A percentile compares a stretch with the other conserved stretches of the same genome.
phyloP scores from a whole-genome alignment of 2,797 vertebrate genomes.

The Zalophus californianus region DNA sequence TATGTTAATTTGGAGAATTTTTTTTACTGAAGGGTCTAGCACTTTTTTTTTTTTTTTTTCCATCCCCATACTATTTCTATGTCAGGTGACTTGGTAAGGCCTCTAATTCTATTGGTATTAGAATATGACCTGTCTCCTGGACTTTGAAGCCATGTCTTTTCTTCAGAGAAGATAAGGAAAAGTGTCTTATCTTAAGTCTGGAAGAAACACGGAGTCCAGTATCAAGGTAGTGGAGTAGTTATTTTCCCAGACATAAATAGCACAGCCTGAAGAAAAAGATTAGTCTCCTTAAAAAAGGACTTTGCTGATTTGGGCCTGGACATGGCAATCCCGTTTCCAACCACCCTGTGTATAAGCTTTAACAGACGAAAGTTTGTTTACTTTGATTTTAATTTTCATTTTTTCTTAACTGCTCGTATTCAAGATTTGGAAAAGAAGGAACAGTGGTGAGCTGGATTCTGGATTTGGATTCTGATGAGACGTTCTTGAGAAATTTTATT shows the following conservation, averaged over 20 bases:
- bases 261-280: conserved; percentile 76
- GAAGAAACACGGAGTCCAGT: conserved; percentile 68
- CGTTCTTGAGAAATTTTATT: conserved; percentile 64
- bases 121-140: conserved; percentile 81
- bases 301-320: conserved; percentile 76
- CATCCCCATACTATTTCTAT: neutral
- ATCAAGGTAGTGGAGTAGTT: conserved; percentile 74
- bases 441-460: conserved; percentile 61
- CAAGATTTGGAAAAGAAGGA: conserved; percentile 75
- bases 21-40: neutral
- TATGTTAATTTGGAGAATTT: conserved; percentile 22
- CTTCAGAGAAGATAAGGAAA: conserved; percentile 84
- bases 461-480: conserved; percentile 69
- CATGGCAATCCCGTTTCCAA: conserved; percentile 72
- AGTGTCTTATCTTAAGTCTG: conserved; percentile 83
- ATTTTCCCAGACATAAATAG: conserved; percentile 66
- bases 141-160: conserved; percentile 81
- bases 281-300: conserved; percentile 76
- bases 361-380: conserved; percentile 67
- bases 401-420: conserved; percentile 62
- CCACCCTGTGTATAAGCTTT: conserved; percentile 62
- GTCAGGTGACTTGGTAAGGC: conserved; percentile 81
- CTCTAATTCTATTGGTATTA: conserved; percentile 84
- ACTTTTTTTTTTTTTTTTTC: neutral
- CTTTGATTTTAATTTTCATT: conserved; percentile 64